Evolutionary conservation across 2,797 vertebrate genomes (phyloP).

Genomic region (Pipistrellus kuhlii): DNA sequence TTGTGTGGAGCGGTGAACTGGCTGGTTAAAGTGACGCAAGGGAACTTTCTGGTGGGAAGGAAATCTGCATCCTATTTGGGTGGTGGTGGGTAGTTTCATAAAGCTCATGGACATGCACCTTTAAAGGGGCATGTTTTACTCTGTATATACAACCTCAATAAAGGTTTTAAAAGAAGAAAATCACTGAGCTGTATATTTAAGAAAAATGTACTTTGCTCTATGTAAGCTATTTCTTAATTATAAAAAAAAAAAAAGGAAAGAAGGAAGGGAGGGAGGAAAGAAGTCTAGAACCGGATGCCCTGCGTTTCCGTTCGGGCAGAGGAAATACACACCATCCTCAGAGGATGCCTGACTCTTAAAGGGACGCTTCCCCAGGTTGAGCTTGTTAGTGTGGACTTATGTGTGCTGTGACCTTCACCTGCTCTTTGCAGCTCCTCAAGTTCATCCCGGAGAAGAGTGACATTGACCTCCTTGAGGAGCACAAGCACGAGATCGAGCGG

Average conservation of each 20-base stretch:
- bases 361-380: not conserved
- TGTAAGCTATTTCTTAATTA: not conserved
- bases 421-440: constrained; percentile 92
- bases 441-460: constrained; percentile 98
- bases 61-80: not conserved
- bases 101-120: not conserved
- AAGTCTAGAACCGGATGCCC: not conserved
- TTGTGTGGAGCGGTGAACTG: accelerated
- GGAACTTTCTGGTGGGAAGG: not conserved
- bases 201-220: not conserved
- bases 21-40: not conserved
- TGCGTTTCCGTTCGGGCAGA: not conserved
- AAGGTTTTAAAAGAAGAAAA: constrained; percentile 16
- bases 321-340: not conserved
- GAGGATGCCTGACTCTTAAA: not conserved
- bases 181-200: not conserved
- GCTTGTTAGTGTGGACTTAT: not conserved
- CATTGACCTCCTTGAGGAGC: constrained; percentile 95
- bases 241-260: not conserved
- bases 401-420: accelerated
- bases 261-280: not conserved
- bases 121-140: not conserved
- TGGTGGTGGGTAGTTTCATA: not conserved
- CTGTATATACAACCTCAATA: not conserved
- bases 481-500: constrained; percentile 96